Conservation (phyloP, 2,888 invertebrate genomes). For the Andrena marginata region DNA sequence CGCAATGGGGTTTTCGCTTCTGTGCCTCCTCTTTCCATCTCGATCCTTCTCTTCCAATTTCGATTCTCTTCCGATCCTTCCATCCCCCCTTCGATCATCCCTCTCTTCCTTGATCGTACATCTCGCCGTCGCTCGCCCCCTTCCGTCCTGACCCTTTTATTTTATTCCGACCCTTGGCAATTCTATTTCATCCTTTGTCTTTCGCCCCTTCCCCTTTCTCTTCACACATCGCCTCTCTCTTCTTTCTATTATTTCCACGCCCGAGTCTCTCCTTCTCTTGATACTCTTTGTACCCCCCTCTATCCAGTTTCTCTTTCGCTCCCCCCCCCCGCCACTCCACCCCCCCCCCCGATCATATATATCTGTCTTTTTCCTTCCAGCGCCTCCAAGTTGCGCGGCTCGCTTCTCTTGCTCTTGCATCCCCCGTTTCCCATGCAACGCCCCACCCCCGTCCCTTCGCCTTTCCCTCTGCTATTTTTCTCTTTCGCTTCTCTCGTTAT, state of each 20-base stretch:
- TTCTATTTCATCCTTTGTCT: constrained; percentile 5
- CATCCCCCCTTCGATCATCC: constrained; percentile 5
- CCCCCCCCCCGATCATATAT: not conserved
- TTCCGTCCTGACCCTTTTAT: not conserved
- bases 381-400: not conserved
- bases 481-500: not conserved
- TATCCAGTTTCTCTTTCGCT: not conserved
- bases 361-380: not conserved
- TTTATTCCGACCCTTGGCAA: constrained; percentile 4
- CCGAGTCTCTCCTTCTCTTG: constrained; percentile 14
- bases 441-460: not conserved
- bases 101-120: constrained; percentile 19
- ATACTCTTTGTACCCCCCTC: constrained; percentile 3
- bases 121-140: constrained; percentile 47
- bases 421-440: not conserved
- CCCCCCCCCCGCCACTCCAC: constrained; percentile 19
- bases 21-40: not conserved
- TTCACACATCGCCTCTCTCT: not conserved
- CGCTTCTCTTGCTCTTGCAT: not conserved
- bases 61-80: constrained; percentile 1
- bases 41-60: not conserved
- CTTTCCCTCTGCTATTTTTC: constrained; percentile 1
- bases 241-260: not conserved
- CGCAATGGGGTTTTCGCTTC: not conserved
- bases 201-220: not conserved